A percentile compares a stretch with the other conserved stretches of the same genome.
Evolutionary conservation across 2,888 invertebrate genomes (phyloP).

Genomic region (Pristionchus mayeri): DNA sequence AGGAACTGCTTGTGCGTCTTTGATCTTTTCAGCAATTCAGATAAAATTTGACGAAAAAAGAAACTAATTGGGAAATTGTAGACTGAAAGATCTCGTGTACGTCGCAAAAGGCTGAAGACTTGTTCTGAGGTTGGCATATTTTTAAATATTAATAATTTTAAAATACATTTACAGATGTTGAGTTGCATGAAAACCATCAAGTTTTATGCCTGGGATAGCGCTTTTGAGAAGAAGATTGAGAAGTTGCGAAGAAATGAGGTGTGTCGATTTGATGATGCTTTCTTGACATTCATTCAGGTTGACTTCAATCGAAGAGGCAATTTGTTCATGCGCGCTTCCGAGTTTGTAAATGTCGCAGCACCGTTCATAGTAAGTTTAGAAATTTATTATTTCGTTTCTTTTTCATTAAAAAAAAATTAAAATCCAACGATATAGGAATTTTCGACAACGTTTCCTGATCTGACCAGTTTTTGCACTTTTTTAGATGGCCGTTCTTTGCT

Average conservation of each 20-base stretch:
- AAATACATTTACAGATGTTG: constrained; percentile 53
- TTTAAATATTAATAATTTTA: not conserved
- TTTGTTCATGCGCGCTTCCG: constrained; percentile 52
- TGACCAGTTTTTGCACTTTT: too few species aligned
- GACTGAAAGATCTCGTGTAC: constrained; percentile 56
- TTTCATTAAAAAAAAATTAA: too few species aligned
- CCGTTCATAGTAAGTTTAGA: constrained; percentile 56
- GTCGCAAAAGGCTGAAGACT: constrained; percentile 57
- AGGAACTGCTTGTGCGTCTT: not conserved
- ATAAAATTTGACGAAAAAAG: not conserved
- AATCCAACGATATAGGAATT: not conserved
- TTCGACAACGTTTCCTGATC: too few species aligned
- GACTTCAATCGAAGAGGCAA: constrained; percentile 52
- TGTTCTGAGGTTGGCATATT: constrained; percentile 40
- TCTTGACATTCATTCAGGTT: constrained; percentile 51
- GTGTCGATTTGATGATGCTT: too few species aligned
- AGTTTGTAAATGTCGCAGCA: constrained; percentile 55
- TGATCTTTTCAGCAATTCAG: too few species aligned
- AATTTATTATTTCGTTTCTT: too few species aligned
- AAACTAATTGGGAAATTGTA: not conserved
- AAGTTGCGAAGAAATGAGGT: constrained; percentile 28
- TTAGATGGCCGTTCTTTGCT: constrained; percentile 86
- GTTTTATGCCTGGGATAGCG: constrained; percentile 59
- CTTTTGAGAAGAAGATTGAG: constrained; percentile 57
- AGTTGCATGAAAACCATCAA: constrained; percentile 61